Base-by-base conservation (phyloP, 1,140 invertebrate species). In the Meloidogyne exigua region DNA sequence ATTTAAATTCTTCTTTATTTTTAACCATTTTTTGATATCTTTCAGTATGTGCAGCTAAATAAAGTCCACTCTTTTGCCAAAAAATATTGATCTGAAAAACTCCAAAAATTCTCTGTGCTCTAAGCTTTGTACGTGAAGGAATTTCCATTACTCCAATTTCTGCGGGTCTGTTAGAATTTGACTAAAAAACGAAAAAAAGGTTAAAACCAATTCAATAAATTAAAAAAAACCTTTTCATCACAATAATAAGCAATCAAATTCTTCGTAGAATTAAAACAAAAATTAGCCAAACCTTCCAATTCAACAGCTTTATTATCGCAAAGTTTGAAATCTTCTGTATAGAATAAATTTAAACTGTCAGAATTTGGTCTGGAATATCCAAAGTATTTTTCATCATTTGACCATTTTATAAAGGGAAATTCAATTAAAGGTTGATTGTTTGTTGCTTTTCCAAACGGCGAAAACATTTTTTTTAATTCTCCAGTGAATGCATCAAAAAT, bases 21-120 rank as follows among this genome's bases (percentile, higher is more conserved):
- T 96, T 90, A 92, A 95, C 89, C n/a, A 92, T 90, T 89, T 98
- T 98, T 4, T 93, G 92, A 88, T 97, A 99, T 18, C 96, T 91
- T 88, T 98, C 95, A 0, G 98, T 96, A 90, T 98, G 98, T 0
- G 98, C 95, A 87, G 96, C 98, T 18, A 98, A 90, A 88, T 95
- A 97, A 87, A 98, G 95, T 10, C 96, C 97, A 74, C 92, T 94
- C 88, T 97, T 98, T 89, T 99, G 96, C 97, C 97, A 99, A 88
- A 95, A 95, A 86, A 99, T 95, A 85, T 96, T 96, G 89, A 95
- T 98, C 83, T 98, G 95, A 12, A 95, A 94, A 0, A 99, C 96
- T 82, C 94, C 97, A 90, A 99, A 99, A 36, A 99, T 90, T 88
- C 98, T 98, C 85, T 97, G 96, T 68, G 94, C 93, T 84, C 96